A percentile compares a stretch with the other conserved stretches of the same genome.
Evolutionary conservation across 2,797 vertebrate genomes (phyloP).

Genomic region (Scarus forsteni): DNA sequence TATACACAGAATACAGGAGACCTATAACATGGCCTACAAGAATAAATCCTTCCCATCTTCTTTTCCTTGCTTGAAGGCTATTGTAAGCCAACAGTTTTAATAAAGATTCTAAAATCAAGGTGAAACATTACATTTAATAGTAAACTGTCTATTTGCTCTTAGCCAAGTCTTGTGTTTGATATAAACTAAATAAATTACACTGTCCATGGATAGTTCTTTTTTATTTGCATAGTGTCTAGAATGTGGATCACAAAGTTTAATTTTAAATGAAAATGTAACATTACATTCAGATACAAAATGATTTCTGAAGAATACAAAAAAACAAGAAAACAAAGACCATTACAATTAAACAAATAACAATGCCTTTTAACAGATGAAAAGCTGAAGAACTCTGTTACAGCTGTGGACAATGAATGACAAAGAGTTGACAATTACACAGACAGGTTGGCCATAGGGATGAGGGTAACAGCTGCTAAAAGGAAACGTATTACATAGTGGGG

Average conservation of each 20-base stretch:
- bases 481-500: too few relatives aligned
- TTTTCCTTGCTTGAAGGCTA: too few relatives aligned
- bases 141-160: too few relatives aligned
- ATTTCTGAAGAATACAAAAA: conserved; percentile 40
- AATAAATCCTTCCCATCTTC: too few relatives aligned
- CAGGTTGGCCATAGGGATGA: not conserved
- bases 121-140: too few relatives aligned
- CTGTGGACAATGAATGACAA: not conserved
- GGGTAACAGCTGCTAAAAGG: too few relatives aligned
- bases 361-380: conserved; percentile 33
- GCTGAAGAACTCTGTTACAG: not conserved
- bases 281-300: conserved; percentile 52
- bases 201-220: conserved; percentile 23
- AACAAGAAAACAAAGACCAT: conserved; percentile 11
- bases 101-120: too few relatives aligned
- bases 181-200: too few relatives aligned
- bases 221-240: conserved; percentile 56
- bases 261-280: conserved; percentile 36
- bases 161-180: too few relatives aligned
- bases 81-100: too few relatives aligned
- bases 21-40: too few relatives aligned
- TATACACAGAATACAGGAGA: too few relatives aligned
- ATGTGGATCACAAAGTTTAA: conserved; percentile 38
- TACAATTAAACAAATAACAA: conserved; percentile 20
- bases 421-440: conserved; percentile 1